These are phyloP conservation scores for Caenorhabditis remanei DNA, from an alignment of 1,140 invertebrate genomes.

Conservation along the genomic window DNA sequence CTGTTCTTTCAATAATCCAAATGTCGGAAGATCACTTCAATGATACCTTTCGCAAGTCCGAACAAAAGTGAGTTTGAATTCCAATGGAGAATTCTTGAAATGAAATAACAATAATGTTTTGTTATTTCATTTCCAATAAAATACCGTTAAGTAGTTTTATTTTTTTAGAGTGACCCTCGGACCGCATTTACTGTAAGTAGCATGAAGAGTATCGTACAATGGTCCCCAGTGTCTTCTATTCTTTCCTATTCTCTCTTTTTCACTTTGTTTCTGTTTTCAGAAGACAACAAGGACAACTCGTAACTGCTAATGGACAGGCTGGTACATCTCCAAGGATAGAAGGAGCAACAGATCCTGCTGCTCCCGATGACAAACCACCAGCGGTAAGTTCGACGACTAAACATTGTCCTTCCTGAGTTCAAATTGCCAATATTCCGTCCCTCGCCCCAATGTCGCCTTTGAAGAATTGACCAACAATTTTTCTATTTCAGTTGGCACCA, in stretches of 20 bases:
- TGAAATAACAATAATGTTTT: not conserved
- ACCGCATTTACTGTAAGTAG: slow-evolving; percentile 15
- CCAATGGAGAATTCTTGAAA: not conserved
- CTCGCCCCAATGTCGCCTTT: slow-evolving; percentile 13
- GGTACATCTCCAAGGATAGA: not conserved
- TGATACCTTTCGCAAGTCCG: slow-evolving; percentile 7
- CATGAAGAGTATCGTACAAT: slow-evolving; percentile 41
- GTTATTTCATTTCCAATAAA: not conserved
- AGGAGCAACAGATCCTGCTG: not conserved
- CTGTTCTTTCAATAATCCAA: slow-evolving; percentile 49
- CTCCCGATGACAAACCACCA: slow-evolving; percentile 7
- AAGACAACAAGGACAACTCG: slow-evolving; percentile 14
- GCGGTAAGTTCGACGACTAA: slow-evolving; percentile 21
- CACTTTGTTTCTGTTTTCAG: not conserved
- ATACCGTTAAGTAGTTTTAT: slow-evolving; percentile 8
- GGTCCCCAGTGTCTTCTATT: not conserved
- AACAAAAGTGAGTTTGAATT: slow-evolving; percentile 23
- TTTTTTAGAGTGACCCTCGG: not conserved
- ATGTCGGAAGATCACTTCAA: slow-evolving; percentile 48
- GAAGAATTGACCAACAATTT: slow-evolving; percentile 37
- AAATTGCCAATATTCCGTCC: not conserved
- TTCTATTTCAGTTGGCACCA: slow-evolving; percentile 53
- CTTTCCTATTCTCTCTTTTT: not conserved
- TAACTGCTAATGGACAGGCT: not conserved
- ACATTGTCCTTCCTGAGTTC: not conserved